These are phyloP conservation scores for Tenrec ecaudatus DNA, from an alignment of 2,113 vertebrate species.

Conservation along the genomic window DNA sequence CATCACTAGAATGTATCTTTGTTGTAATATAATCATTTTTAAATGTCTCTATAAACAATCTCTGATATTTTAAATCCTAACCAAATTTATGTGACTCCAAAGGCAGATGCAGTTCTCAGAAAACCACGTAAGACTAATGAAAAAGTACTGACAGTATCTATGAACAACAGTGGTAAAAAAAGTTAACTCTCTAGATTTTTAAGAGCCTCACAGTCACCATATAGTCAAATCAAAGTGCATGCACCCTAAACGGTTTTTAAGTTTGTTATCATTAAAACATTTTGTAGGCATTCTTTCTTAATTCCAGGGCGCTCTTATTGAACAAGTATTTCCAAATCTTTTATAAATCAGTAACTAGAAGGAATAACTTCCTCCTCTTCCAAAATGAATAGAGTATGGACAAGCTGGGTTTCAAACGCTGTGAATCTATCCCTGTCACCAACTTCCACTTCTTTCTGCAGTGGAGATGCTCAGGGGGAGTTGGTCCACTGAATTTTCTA, in stretches of 20 bases:
- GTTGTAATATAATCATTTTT: constrained; percentile 26
- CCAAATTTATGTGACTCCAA: constrained; percentile 19
- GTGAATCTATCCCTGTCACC: too few species aligned
- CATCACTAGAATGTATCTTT: constrained; percentile 32
- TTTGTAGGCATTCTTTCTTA: constrained; percentile 21
- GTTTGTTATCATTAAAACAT: neutral
- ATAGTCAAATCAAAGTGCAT: neutral
- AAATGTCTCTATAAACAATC: neutral
- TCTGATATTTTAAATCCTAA: constrained; percentile 43
- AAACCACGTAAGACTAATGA: constrained; percentile 14
- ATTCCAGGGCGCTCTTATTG: neutral
- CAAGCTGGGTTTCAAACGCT: too few species aligned
- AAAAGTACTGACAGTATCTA: neutral
- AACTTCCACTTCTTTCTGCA: too few species aligned
- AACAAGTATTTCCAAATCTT: constrained; percentile 27
- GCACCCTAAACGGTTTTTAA: neutral
- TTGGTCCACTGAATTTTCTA: too few species aligned
- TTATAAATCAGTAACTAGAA: neutral
- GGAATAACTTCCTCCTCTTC: neutral
- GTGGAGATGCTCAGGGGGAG: too few species aligned
- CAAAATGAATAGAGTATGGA: too few species aligned
- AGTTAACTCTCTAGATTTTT: neutral
- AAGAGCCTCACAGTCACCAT: neutral
- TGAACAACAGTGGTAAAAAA: constrained; percentile 7
- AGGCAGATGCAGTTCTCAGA: constrained; percentile 37